A percentile compares a stretch with the other conserved stretches of the same genome.
These are phyloP conservation scores for Cinara cedri DNA, from an alignment of 2,888 invertebrate species.

Conservation along the genomic window DNA sequence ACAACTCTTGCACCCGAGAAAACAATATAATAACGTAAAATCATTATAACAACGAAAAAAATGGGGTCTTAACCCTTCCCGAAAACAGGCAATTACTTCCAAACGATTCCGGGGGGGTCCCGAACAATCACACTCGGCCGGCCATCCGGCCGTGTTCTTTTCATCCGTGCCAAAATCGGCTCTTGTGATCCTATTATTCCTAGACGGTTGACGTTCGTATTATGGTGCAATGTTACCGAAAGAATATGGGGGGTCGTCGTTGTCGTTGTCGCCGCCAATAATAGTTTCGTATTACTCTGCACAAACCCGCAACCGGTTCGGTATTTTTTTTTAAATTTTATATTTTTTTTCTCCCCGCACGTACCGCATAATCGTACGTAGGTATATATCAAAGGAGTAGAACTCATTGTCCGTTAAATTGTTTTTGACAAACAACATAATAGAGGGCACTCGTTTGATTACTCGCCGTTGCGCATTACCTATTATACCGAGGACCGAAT, in stretches of 20 bases:
- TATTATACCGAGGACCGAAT: not conserved
- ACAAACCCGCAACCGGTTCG: slow-evolving; percentile 43
- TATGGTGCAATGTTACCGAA: slow-evolving; percentile 50
- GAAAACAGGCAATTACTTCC: slow-evolving; percentile 20
- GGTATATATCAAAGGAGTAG: not conserved
- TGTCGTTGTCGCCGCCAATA: slow-evolving; percentile 11
- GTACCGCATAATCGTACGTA: not conserved
- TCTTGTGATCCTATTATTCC: slow-evolving; percentile 46
- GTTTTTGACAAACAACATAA: slow-evolving; percentile 51
- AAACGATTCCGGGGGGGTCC: slow-evolving; percentile 8
- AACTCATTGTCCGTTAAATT: slow-evolving; percentile 38
- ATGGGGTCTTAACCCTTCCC: not conserved
- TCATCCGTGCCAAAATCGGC: slow-evolving; percentile 45
- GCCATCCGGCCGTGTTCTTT: slow-evolving; percentile 15
- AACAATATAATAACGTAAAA: slow-evolving; percentile 30
- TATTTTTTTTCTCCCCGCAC: not conserved
- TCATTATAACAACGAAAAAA: no score
- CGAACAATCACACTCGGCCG: slow-evolving; percentile 21
- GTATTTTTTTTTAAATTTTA: not conserved
- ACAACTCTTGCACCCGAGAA: not conserved
- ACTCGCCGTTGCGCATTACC: not conserved
- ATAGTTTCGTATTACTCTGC: slow-evolving; percentile 40
- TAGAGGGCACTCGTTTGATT: slow-evolving; percentile 2
- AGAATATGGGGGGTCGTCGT: slow-evolving; percentile 46
- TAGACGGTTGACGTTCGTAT: slow-evolving; percentile 48